Evolutionary conservation across 1,140 invertebrate genomes (phyloP), one percentile per base, ranked within the genome.

Genomic region (Heterodera carotae): DNA sequence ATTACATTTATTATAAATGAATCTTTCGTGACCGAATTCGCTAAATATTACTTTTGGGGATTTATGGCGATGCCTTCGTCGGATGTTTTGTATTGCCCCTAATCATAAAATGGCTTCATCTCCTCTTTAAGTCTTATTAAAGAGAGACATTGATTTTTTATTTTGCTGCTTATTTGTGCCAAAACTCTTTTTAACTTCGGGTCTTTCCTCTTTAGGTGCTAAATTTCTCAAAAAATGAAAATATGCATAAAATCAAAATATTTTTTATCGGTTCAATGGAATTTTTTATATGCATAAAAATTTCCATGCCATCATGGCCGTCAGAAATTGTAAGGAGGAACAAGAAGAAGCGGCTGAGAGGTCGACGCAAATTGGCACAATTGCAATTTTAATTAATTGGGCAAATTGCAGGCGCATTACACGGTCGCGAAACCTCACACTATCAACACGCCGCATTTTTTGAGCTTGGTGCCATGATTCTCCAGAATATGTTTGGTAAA

Each of bases 381-480:
- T 36, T 56, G 27, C 27, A 1, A 2, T 72, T 68, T 68, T 39
- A 56, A 56, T 72, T 56, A 72, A 62, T 72, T 59, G 60, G 34
- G 10, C 60, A 66, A 66, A 31, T 59, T 29, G 43, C 36, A 74
- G 72, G 72, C 56, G 72, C 31, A 88, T 83, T 82, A 69, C 85
- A 85, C 84, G 84, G 86, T 76, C 84, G 85, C 27, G 84, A 85
- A 60, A 79, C 85, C 33, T 83, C 76, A 22, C 76, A 85, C 71
- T 78, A 86, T 69, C 85, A 87, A 56, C 81, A 84, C 31, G 84
- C 84, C 56, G 84, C 86, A 48, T 79, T 87, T 64, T 77, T 87
- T 67, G 85, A 87, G 83, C 75, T 87, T 69, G 85, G 85, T 72
- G 85, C 86, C 74, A 87, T 86, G 85, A 85, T 87, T 71, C 76